Conservation (phyloP, 2,888 invertebrate species). For the Drosophila demipolita region DNA sequence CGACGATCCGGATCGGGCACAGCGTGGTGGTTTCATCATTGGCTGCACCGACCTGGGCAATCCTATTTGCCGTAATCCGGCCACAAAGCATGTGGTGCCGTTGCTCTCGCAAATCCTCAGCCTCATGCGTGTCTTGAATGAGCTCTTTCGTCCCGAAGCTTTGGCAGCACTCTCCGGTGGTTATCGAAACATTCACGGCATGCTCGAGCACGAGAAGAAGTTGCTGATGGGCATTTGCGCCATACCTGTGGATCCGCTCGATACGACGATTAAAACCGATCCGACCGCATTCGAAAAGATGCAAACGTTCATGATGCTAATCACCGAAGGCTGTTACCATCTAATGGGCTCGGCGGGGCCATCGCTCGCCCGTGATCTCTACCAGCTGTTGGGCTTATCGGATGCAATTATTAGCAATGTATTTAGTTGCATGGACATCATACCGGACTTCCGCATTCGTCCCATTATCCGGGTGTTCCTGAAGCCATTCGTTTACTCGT, state of each 20-base stretch:
- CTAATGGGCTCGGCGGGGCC: slow-evolving; percentile 92
- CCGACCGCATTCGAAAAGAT: slow-evolving; percentile 90
- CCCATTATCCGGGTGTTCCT: slow-evolving; percentile 93
- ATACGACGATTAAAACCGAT: slow-evolving; percentile 85
- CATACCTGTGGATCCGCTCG: slow-evolving; percentile 85
- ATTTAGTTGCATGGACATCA: slow-evolving; percentile 86
- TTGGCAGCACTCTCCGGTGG: slow-evolving; percentile 87
- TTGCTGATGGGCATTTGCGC: slow-evolving; percentile 89
- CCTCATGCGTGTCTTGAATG: slow-evolving; percentile 92
- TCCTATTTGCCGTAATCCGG: slow-evolving; percentile 94
- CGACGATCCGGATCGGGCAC: slow-evolving; percentile 93
- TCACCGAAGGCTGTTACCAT: slow-evolving; percentile 93
- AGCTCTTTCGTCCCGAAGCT: slow-evolving; percentile 91
- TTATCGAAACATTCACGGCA: slow-evolving; percentile 87
- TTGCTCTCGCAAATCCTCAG: slow-evolving; percentile 92
- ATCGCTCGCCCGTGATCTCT: slow-evolving; percentile 94
- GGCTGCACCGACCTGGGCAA: slow-evolving; percentile 91
- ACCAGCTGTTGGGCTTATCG: slow-evolving; percentile 91
- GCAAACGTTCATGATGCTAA: slow-evolving; percentile 92
- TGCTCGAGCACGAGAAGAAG: slow-evolving; percentile 91
- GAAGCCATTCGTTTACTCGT: slow-evolving; percentile 93
- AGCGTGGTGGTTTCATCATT: slow-evolving; percentile 93
- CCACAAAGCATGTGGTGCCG: slow-evolving; percentile 92
- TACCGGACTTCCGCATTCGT: slow-evolving; percentile 94
- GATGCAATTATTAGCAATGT: slow-evolving; percentile 89